Percentiles rank a stretch among this genome's conserved stretches.
Evolutionary conservation across 2,888 invertebrate genomes (phyloP).

Genomic region (Pseudanteris insignis): DNA sequence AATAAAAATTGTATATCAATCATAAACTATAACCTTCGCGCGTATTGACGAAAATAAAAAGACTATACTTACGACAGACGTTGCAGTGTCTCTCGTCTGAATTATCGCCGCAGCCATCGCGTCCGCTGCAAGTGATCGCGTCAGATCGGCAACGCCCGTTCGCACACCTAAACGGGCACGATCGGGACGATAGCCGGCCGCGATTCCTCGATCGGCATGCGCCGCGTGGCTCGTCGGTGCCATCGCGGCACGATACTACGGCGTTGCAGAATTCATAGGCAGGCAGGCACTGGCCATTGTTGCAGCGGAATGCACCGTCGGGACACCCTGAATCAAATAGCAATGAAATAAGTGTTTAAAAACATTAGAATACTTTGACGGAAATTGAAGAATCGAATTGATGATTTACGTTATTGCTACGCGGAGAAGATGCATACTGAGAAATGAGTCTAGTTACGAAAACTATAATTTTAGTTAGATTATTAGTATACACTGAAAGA

Average conservation of each 20-base stretch:
- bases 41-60: background rate
- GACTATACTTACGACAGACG: slow-evolving; percentile 81
- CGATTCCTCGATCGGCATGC: slow-evolving; percentile 67
- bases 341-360: no score
- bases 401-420: no score
- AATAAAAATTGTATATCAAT: no score
- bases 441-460: no score
- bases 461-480: no score
- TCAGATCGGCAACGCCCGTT: slow-evolving; percentile 89
- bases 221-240: slow-evolving; percentile 83
- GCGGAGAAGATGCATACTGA: no score
- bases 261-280: slow-evolving; percentile 94
- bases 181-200: slow-evolving; percentile 67
- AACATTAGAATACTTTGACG: no score
- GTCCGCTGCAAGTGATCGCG: slow-evolving; percentile 88
- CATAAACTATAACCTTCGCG: no score
- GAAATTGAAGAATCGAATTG: no score
- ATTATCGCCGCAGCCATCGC: slow-evolving; percentile 91
- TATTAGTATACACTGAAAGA: no score
- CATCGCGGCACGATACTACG: slow-evolving; percentile 85
- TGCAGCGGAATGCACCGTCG: slow-evolving; percentile 88
- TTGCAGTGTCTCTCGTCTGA: slow-evolving; percentile 86
- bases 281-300: slow-evolving; percentile 86
- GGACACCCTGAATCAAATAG: no score
- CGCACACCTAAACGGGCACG: slow-evolving; percentile 85